Conservation (phyloP, 2,113 vertebrate genomes). For the Rhizomys pruinosus region DNA sequence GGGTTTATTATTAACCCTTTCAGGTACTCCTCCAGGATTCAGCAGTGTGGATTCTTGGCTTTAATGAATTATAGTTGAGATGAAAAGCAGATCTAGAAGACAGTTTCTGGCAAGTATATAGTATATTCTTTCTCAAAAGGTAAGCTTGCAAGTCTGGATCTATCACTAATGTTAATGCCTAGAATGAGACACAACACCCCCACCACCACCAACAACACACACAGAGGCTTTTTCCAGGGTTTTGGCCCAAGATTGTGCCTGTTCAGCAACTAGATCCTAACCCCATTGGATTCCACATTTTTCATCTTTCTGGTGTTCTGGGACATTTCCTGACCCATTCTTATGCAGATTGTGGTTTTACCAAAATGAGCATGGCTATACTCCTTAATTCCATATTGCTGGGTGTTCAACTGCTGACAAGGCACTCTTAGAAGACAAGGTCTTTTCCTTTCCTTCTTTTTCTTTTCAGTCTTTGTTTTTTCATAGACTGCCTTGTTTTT, state of each 20-base stretch:
- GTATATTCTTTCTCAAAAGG: neutral
- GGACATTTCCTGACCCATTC: constrained; percentile 45
- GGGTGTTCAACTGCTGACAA: constrained; percentile 56
- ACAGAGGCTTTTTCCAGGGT: neutral
- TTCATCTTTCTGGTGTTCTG: constrained; percentile 42
- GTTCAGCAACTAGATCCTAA: neutral
- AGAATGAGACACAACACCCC: neutral
- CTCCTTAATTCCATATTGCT: constrained; percentile 30
- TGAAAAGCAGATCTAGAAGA: constrained; percentile 33
- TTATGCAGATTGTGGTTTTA: constrained; percentile 44
- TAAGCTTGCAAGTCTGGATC: neutral
- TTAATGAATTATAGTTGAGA: constrained; percentile 48
- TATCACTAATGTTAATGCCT: neutral
- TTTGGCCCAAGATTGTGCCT: neutral
- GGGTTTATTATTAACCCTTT: constrained; percentile 76
- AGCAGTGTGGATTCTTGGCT: constrained; percentile 26
- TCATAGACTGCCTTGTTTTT: constrained; percentile 27
- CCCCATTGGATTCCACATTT: neutral
- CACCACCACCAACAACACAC: too few relatives aligned
- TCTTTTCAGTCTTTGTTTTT: constrained; percentile 17
- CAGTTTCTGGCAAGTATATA: neutral
- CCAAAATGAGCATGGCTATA: constrained; percentile 46
- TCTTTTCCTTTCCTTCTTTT: neutral
- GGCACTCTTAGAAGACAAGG: constrained; percentile 24
- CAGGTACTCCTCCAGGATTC: constrained; percentile 63